A percentile compares a stretch with the other conserved stretches of the same genome.
Evolutionary conservation across 92 coral and sea anemone genomes (phyloP).

Genomic region (Palythoa grandis): DNA sequence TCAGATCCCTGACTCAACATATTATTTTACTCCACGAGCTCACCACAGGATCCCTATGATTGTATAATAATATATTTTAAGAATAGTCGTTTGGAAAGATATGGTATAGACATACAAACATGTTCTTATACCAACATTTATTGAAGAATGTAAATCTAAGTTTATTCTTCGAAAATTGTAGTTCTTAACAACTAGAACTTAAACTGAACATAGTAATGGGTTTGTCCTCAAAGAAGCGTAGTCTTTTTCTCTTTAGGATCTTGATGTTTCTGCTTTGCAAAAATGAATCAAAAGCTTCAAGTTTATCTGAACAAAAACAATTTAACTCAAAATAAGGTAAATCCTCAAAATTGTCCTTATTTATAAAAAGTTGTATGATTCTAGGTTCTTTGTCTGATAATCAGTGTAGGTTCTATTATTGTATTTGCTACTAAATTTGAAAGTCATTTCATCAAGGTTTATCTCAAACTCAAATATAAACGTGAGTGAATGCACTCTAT

Average conservation of each 20-base stretch:
- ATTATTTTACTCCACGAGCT: no score
- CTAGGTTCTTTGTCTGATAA: conserved; percentile 8
- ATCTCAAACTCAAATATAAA: neutral
- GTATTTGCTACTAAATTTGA: conserved; percentile 12
- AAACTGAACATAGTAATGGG: conserved; percentile 1
- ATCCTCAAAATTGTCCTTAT: conserved; percentile 4
- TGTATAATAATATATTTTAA: no score
- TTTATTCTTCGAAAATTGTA: no score
- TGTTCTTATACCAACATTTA: neutral
- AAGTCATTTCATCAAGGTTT: conserved; percentile 10
- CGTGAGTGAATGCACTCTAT: conserved; percentile 11
- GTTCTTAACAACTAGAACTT: neutral
- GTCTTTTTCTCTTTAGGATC: conserved; percentile 9
- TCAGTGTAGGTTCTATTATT: neutral
- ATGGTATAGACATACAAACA: neutral
- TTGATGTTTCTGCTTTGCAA: conserved; percentile 17
- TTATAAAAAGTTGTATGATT: conserved; percentile 19
- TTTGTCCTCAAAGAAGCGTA: neutral
- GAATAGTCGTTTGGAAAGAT: conserved; percentile 2
- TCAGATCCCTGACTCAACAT: no score
- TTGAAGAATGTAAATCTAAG: neutral
- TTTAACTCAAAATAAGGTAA: conserved; percentile 10
- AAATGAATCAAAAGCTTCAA: neutral
- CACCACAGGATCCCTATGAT: no score
- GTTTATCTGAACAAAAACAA: conserved; percentile 3